A percentile compares a stretch with the other conserved stretches of the same genome.
Conservation (phyloP, 2,113 vertebrate species). For the Megalops atlanticus region DNA sequence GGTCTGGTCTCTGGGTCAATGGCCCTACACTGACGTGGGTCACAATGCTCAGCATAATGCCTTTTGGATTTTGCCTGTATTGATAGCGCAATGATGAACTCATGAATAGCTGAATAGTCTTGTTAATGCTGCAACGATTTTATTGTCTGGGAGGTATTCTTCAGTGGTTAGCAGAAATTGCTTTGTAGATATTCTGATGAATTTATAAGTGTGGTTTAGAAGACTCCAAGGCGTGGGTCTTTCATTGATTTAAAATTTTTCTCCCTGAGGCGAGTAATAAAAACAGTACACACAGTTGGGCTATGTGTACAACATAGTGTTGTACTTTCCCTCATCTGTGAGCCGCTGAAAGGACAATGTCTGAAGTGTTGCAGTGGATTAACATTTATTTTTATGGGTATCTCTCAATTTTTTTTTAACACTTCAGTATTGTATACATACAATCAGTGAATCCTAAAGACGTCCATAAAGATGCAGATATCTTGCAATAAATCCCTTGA, state of each 20-base stretch:
- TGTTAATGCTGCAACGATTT: constrained; percentile 27
- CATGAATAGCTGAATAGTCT: constrained; percentile 27
- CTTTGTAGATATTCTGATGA: neutral
- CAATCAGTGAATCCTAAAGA: neutral
- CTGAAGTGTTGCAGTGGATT: neutral
- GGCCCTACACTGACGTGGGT: constrained; percentile 7
- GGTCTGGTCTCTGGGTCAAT: constrained; percentile 30
- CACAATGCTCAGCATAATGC: constrained; percentile 27
- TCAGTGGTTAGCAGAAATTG: constrained; percentile 20
- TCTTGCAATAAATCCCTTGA: neutral
- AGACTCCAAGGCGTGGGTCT: neutral
- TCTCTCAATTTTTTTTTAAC: neutral
- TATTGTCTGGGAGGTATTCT: constrained; percentile 33
- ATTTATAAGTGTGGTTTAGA: constrained; percentile 14
- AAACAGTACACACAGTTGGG: neutral
- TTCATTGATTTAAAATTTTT: constrained; percentile 31
- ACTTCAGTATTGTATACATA: neutral
- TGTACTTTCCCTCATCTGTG: neutral
- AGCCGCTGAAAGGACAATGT: neutral
- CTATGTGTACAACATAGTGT: neutral
- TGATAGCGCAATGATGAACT: constrained; percentile 39
- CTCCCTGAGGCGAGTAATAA: constrained; percentile 8
- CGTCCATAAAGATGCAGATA: neutral
- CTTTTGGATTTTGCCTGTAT: constrained; percentile 22
- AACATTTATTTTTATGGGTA: neutral